A percentile compares a stretch with the other conserved stretches of the same genome.
These are phyloP conservation scores for Macrostomum cliftonense DNA, from an alignment of 2,888 invertebrate species.

Conservation along the genomic window DNA sequence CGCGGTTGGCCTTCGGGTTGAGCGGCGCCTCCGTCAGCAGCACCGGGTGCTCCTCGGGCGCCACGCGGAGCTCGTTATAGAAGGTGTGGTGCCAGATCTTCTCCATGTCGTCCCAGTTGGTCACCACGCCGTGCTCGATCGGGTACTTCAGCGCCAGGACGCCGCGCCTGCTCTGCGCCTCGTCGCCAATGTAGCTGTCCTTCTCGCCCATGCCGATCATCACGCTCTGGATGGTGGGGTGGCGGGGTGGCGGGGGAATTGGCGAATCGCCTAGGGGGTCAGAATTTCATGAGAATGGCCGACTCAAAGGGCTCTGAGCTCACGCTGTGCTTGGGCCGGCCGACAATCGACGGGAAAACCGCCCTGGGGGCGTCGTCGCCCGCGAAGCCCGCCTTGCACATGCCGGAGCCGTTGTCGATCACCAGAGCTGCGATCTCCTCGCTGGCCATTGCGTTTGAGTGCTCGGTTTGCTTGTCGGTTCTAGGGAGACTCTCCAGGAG, in stretches of 20 bases:
- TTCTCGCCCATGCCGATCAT: neutral
- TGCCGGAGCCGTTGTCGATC: conserved; percentile 61
- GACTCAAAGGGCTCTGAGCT: too few species aligned
- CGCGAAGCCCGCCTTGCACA: conserved; percentile 9
- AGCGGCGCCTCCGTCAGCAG: conserved; percentile 2
- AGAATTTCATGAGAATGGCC: too few species aligned
- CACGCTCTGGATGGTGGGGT: neutral
- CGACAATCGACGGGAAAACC: conserved; percentile 4
- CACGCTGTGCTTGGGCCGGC: neutral
- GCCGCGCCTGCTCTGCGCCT: conserved; percentile 5
- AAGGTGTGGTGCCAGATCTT: conserved; percentile 7
- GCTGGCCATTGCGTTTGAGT: neutral
- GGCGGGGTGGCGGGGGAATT: neutral
- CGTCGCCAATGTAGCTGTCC: conserved; percentile 3
- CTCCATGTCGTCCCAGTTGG: conserved; percentile 8
- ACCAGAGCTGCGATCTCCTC: conserved; percentile 30
- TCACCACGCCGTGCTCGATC: conserved; percentile 8
- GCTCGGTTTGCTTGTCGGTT: neutral
- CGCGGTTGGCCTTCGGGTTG: conserved; percentile 4
- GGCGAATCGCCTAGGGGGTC: too few species aligned
- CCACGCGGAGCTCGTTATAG: conserved; percentile 4
- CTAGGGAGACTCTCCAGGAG: too few species aligned
- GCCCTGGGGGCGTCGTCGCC: conserved; percentile 4
- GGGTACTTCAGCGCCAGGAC: conserved; percentile 7
- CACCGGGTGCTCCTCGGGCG: neutral